Conservation (phyloP, 2,113 vertebrate genomes). For the Nanorana parkeri region DNA sequence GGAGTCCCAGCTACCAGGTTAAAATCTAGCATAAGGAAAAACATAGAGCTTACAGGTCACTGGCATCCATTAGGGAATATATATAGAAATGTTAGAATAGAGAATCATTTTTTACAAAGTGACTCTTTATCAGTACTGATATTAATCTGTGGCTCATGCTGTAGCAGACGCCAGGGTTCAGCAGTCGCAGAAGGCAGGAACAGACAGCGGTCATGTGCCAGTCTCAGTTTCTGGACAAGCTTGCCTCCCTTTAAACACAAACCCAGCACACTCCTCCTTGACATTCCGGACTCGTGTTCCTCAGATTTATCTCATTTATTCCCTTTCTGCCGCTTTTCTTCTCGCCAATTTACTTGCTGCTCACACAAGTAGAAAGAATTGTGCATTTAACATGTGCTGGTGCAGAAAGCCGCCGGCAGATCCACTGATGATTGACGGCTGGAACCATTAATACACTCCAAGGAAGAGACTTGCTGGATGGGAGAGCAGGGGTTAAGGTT, state of each 20-base stretch:
- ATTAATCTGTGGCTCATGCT: too few relatives aligned
- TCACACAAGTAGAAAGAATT: constrained; percentile 56
- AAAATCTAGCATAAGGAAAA: too few relatives aligned
- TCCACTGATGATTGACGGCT: constrained; percentile 28
- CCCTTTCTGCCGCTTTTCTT: constrained; percentile 53
- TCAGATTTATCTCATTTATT: constrained; percentile 56
- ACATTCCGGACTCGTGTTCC: constrained; percentile 43
- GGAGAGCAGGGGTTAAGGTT: constrained; percentile 16
- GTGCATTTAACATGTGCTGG: constrained; percentile 46
- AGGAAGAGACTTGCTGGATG: not conserved
- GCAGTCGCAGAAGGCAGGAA: not conserved
- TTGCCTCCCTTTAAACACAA: constrained; percentile 26
- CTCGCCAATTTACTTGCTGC: constrained; percentile 47
- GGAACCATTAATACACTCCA: constrained; percentile 14
- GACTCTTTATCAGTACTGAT: too few relatives aligned
- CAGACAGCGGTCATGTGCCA: constrained; percentile 18
- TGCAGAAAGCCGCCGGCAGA: constrained; percentile 29
- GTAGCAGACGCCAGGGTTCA: too few relatives aligned
- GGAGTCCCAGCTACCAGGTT: too few relatives aligned
- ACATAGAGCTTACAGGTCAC: too few relatives aligned
- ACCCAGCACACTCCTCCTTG: constrained; percentile 23
- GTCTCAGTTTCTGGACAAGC: constrained; percentile 23
- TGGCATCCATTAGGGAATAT: too few relatives aligned
- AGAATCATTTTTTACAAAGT: too few relatives aligned
- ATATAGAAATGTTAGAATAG: too few relatives aligned